Evolutionary conservation across 2,113 vertebrate species (phyloP), one percentile per base, ranked within the genome.

Genomic region (Lampris megalopsis): DNA sequence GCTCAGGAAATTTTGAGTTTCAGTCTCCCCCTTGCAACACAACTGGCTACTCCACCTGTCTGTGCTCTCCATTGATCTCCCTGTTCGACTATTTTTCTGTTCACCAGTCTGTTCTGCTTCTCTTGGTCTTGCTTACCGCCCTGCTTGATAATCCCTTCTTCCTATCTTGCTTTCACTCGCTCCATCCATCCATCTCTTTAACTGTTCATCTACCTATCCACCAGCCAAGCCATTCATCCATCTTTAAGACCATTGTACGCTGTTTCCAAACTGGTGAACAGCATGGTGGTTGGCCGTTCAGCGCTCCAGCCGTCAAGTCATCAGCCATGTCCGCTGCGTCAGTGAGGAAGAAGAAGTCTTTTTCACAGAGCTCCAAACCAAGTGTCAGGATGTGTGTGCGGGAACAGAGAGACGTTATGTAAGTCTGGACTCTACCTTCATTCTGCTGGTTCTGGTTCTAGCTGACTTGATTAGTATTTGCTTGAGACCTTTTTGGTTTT

Each of bases 291-390:
- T 3, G 11, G 11, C 59, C 65, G 69, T 36, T 1, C 43, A 0
- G 72, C 63, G 49, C 47, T 72, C 49, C 50, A 24, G 11, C 64
- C 0, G 5, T 50, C 83, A 77, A 88, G 87, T 88, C 86, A 24
- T 4, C 70, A 2, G 62, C 59, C 78, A 80, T 88, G 87, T 82
- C 85, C 7, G 70, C 75, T 66, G 53, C 63, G 40, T 92, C 89
- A 11, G 0, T 91, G 75, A 93, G 79, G 76, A 91, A 88, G 71
- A 90, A 83, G 69, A 92, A 88, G 67, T 86, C 88, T 0, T 66
- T 85, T 11, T 73, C 50, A 0, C 70, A 73, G 60, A 83, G n/a
- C 63, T 61, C 60, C 68, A 89, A 89, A 43, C 75, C 73, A 0
- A 84, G 60, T 5, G 11, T 63, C 66, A 91, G 52, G 85, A 92